Conservation (phyloP, 2,888 invertebrate genomes). For the Nycteola revayana region DNA sequence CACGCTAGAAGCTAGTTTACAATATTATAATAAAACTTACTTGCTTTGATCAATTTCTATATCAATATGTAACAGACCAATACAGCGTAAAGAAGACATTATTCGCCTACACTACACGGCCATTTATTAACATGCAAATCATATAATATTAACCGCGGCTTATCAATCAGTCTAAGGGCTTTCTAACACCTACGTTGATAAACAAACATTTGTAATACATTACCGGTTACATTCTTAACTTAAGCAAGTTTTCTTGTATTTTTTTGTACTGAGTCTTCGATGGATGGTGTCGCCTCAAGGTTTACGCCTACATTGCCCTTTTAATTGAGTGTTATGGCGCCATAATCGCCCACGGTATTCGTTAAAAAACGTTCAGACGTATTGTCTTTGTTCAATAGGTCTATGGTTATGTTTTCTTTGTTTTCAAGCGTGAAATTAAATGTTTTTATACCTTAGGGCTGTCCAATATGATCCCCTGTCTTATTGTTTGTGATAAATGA, state of each 20-base stretch:
- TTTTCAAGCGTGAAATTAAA: not conserved
- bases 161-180: constrained; percentile 31
- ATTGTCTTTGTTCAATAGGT: constrained; percentile 13
- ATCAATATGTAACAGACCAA: too few species aligned
- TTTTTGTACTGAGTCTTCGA: constrained; percentile 1
- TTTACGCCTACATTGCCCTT: constrained; percentile 41
- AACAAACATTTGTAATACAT: constrained; percentile 9
- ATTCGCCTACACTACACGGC: constrained; percentile 19
- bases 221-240: constrained; percentile 1
- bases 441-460: too few species aligned
- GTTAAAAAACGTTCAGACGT: constrained; percentile 16
- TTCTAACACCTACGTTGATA: constrained; percentile 14
- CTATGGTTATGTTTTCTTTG: constrained; percentile 15
- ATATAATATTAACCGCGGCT: constrained; percentile 19
- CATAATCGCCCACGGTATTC: constrained; percentile 42
- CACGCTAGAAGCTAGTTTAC: too few species aligned
- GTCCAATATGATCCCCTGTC: too few species aligned
- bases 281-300: constrained; percentile 24
- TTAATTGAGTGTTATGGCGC: constrained; percentile 41
- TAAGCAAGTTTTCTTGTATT: too few species aligned
- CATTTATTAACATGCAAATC: constrained; percentile 17
- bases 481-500: too few species aligned
- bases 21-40: too few species aligned
- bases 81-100: too few species aligned
- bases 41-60: too few species aligned